Evolutionary conservation across 2,888 invertebrate genomes (phyloP).

Genomic region (Leptinotarsa peninsularis): DNA sequence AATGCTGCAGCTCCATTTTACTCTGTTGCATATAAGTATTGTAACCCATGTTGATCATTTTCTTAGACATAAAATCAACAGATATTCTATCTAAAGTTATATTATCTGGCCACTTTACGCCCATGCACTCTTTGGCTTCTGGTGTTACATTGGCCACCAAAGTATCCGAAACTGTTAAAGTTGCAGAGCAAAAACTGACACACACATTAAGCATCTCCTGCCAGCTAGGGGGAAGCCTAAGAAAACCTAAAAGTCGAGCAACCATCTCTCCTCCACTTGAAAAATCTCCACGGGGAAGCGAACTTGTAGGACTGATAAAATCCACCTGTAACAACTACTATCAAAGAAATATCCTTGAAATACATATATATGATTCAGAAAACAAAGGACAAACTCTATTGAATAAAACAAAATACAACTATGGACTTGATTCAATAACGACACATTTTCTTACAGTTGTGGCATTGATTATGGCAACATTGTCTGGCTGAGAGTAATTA

Average conservation of each 20-base stretch:
- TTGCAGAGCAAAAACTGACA: constrained; percentile 81
- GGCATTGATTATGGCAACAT: constrained; percentile 85
- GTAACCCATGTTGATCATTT: constrained; percentile 65
- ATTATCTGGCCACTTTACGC: constrained; percentile 73
- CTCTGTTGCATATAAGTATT: constrained; percentile 76
- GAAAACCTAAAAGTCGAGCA: constrained; percentile 83
- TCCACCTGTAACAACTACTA: constrained; percentile 66
- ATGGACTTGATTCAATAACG: no score
- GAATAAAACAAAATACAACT: no score
- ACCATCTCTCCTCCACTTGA: constrained; percentile 77
- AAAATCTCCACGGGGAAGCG: constrained; percentile 76
- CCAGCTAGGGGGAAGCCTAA: constrained; percentile 83
- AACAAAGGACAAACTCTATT: neutral
- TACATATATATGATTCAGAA: neutral
- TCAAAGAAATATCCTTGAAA: neutral
- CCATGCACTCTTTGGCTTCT: constrained; percentile 76
- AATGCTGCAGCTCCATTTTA: constrained; percentile 86
- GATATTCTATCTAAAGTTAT: constrained; percentile 56
- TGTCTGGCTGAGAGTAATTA: constrained; percentile 88
- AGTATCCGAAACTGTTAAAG: constrained; percentile 71
- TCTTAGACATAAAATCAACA: constrained; percentile 67
- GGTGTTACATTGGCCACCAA: constrained; percentile 72
- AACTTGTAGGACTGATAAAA: constrained; percentile 79
- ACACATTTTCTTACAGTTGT: constrained; percentile 71
- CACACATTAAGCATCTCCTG: constrained; percentile 82